Evolutionary conservation across 2,797 vertebrate genomes (phyloP), one percentile per base, ranked within the genome.

Genomic region (Anguilla marmorata): DNA sequence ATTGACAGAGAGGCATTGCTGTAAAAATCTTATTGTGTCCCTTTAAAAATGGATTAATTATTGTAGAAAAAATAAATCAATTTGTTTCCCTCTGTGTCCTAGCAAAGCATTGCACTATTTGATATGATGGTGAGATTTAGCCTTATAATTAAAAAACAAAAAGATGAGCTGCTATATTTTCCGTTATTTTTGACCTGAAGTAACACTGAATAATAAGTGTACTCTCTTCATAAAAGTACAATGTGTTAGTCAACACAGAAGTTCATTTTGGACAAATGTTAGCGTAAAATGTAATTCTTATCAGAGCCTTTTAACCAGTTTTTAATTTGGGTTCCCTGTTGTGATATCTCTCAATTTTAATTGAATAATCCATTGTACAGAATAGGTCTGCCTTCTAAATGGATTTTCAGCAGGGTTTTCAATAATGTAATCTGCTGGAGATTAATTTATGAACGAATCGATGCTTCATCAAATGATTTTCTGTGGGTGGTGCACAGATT

Each of bases 391-490:
- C 90, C 92, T 84, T 88, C 56, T 58, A 79, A 85, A 88, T 83
- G 85, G 86, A 87, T 89, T 91, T 89, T 91, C 88, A 90, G 84
- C 66, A 63, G 60, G 79, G 89, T 84, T 90, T 90, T 87, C 88
- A 9, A 19, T 88, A 24, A 48, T 88, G 91, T 91, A 90, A 92
- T 91, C 89, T 82, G 27, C 74, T 58, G 88, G 92, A 92, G 91
- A 89, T 74, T 87, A 93, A 91, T 87, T 87, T 88, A 92, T 93
- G 91, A 92, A 89, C 76, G 86, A 93, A 91, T 88, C 88, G 88
- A 92, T 92, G 91, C 92, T 93, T 94, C 91, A 92, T 88, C 91
- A 88, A 93, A 92, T 89, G 93, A 92, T 93, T 94, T 94, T 76
- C 92, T 90, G 89, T 92, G 89, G 90, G 85, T 85, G 52, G 3